Evolutionary conservation across 2,888 invertebrate genomes (phyloP).

Genomic region (Machimus rusticus): DNA sequence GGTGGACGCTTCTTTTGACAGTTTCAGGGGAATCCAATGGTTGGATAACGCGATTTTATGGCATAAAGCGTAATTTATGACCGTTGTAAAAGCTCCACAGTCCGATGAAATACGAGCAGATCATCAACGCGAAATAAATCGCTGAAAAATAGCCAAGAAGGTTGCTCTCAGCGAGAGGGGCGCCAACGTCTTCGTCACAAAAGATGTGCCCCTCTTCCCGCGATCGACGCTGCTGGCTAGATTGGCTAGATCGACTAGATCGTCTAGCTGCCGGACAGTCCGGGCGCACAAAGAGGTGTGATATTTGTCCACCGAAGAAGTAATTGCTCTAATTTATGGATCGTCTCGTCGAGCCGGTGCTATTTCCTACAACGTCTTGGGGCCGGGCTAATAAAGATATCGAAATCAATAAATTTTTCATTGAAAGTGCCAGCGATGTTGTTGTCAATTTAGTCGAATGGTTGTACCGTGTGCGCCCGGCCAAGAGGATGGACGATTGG

Average conservation of each 20-base stretch:
- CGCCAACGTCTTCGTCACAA: not conserved
- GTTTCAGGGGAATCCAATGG: not conserved
- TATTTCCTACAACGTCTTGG: not conserved
- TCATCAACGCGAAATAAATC: not conserved
- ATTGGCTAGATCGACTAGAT: not conserved
- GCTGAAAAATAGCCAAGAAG: not conserved
- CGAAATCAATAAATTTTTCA: conserved; percentile 24
- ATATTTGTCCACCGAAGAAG: conserved; percentile 9
- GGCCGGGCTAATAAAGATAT: conserved; percentile 14
- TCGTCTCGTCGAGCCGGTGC: not conserved
- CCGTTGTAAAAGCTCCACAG: not conserved
- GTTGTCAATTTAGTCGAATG: conserved; percentile 15
- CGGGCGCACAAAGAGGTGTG: not conserved
- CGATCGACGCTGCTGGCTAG: not conserved
- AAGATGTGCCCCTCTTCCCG: not conserved
- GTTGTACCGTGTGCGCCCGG: not conserved
- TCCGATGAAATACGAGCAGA: not conserved
- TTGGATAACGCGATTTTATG: conserved; percentile 5
- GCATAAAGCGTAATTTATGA: not conserved
- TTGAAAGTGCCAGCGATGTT: conserved; percentile 8
- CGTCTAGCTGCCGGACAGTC: not conserved
- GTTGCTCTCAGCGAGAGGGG: not conserved
- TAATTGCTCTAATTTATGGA: not conserved
- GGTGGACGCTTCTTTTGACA: conserved; percentile 1
- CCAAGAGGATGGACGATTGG: not conserved